These are phyloP conservation scores for Nomada hirtipes DNA, from an alignment of 2,888 invertebrate genomes.

Conservation along the genomic window DNA sequence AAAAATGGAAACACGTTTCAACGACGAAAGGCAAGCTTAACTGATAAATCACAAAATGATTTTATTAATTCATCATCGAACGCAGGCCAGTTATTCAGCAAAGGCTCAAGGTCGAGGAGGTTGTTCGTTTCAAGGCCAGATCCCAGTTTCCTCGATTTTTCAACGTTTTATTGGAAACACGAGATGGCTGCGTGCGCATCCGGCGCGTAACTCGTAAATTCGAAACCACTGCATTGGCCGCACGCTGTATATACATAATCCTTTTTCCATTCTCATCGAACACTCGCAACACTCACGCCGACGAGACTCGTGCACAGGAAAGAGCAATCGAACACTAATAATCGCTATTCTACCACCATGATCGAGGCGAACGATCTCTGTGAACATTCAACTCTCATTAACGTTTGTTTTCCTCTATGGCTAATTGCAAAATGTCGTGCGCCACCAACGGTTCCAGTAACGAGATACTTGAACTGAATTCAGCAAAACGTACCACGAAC, in stretches of 20 bases:
- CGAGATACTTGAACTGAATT: conserved; percentile 2
- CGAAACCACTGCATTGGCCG: conserved; percentile 15
- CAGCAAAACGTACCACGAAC: neutral
- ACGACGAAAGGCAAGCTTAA: neutral
- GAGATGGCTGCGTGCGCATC: conserved; percentile 13
- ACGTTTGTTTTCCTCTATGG: neutral
- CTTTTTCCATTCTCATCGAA: neutral
- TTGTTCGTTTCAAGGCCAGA: conserved; percentile 43
- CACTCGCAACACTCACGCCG: conserved; percentile 7
- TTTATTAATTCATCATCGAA: conserved; percentile 16
- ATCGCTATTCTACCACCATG: neutral
- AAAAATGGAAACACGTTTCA: neutral
- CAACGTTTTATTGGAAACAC: conserved; percentile 38
- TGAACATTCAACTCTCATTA: neutral
- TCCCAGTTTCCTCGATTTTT: conserved; percentile 42
- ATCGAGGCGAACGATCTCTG: neutral
- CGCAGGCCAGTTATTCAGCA: neutral
- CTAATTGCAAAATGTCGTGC: conserved; percentile 1
- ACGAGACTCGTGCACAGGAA: conserved; percentile 16
- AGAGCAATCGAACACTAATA: conserved; percentile 10
- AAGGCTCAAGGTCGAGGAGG: conserved; percentile 31
- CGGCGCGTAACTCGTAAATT: conserved; percentile 15
- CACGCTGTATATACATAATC: neutral
- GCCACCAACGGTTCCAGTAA: neutral
- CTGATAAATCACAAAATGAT: conserved; percentile 11